Conservation (phyloP, 2,113 vertebrate species). For the Tachysurus fulvidraco region DNA sequence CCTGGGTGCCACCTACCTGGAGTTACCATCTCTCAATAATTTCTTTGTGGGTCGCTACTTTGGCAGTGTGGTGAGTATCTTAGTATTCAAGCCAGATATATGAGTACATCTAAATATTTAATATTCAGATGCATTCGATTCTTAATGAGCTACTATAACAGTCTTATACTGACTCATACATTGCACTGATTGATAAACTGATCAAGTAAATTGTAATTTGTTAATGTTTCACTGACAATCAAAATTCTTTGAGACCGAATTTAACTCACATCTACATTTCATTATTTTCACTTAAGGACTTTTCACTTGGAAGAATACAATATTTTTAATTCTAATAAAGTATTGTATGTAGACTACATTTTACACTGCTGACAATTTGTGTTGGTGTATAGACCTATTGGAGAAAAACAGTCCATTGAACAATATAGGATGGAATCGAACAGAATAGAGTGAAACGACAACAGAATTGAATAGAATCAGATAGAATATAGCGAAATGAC, state of each 20-base stretch:
- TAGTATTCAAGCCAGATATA: neutral
- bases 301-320: neutral
- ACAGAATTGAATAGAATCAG: too few relatives aligned
- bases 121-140: neutral
- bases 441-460: too few relatives aligned
- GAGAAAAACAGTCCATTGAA: too few relatives aligned
- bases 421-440: too few relatives aligned
- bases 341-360: too few relatives aligned
- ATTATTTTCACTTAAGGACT: neutral
- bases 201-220: neutral
- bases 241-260: neutral
- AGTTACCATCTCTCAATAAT: constrained; percentile 88
- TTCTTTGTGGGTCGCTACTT: constrained; percentile 93
- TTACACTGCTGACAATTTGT: too few relatives aligned
- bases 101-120: constrained; percentile 6
- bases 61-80: constrained; percentile 86
- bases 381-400: too few relatives aligned
- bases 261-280: neutral
- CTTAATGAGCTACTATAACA: neutral
- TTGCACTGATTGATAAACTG: neutral
- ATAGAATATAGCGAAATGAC: too few relatives aligned
- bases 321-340: neutral
- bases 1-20: constrained; percentile 90
- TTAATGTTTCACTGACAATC: neutral
- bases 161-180: neutral